phyloP scores from a whole-genome alignment of 2,113 vertebrate genomes.

The Notarius quadriscutis region DNA sequence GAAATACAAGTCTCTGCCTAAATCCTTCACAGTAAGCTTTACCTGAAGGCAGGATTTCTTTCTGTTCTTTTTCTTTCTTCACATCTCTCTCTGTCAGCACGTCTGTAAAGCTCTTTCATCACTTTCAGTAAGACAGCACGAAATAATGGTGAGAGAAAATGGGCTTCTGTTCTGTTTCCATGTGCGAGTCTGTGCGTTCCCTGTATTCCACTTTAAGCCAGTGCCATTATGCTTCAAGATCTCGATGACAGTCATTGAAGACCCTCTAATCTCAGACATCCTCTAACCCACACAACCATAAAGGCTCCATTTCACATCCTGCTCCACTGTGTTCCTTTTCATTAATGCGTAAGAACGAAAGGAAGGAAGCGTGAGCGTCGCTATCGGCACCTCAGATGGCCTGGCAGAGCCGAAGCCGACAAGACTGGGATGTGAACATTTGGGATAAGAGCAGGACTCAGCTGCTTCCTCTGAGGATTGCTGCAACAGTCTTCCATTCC shows the following conservation, averaged over 20 bases:
- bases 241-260: background rate
- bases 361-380: background rate
- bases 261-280: constrained; percentile 27
- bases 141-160: constrained; percentile 1
- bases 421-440: background rate
- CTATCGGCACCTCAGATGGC: constrained; percentile 16
- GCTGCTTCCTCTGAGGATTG: background rate
- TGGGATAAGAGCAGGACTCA: background rate
- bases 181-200: constrained; percentile 1
- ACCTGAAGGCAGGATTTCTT: constrained; percentile 3
- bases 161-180: constrained; percentile 1
- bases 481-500: background rate
- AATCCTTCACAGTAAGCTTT: constrained; percentile 31
- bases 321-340: background rate
- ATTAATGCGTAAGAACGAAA: constrained; percentile 9
- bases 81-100: background rate
- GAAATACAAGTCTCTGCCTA: background rate
- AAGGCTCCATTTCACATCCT: background rate
- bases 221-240: background rate
- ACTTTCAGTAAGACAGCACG: constrained; percentile 7
- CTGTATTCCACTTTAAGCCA: constrained; percentile 4
- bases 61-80: background rate
- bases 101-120: constrained; percentile 26
- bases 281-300: constrained; percentile 7
- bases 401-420: background rate